Percentiles rank a stretch among this genome's conserved stretches.
Evolutionary conservation across 2,888 invertebrate genomes (phyloP).

Genomic region (Catocala nupta): DNA sequence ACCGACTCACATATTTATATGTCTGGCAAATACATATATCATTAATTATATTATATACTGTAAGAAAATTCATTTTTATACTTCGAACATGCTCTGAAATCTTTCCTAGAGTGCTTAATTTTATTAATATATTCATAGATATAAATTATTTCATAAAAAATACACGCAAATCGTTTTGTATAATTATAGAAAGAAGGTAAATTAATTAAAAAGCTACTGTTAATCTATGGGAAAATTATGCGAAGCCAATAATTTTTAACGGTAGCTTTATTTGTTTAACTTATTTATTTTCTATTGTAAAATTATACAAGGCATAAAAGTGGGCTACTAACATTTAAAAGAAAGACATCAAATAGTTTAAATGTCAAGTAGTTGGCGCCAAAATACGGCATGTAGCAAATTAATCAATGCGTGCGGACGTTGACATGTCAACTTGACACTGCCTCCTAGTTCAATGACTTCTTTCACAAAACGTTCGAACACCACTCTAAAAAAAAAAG

Average conservation of each 20-base stretch:
- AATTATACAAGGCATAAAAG: not conserved
- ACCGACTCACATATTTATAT: too few relatives aligned
- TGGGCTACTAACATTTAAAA: conserved; percentile 1
- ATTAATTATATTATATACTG: too few relatives aligned
- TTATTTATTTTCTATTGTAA: not conserved
- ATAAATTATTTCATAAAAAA: conserved; percentile 1
- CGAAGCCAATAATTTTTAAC: conserved; percentile 10
- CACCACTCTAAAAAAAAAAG: conserved; percentile 35
- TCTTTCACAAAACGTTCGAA: conserved; percentile 43
- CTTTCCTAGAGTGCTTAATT: conserved; percentile 9
- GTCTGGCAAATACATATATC: too few relatives aligned
- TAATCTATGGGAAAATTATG: conserved; percentile 36
- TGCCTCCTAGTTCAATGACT: conserved; percentile 56
- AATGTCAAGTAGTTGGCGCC: conserved; percentile 41
- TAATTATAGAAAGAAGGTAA: not conserved
- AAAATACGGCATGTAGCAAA: conserved; percentile 57
- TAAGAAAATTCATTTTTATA: not conserved
- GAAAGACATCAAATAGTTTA: conserved; percentile 19
- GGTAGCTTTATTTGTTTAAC: conserved; percentile 24
- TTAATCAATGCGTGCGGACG: conserved; percentile 59
- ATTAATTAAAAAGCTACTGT: conserved; percentile 11
- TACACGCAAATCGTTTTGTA: not conserved
- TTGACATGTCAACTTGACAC: conserved; percentile 64
- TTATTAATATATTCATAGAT: conserved; percentile 22
- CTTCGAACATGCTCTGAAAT: not conserved